Evolutionary conservation across 2,888 invertebrate species (phyloP).

Genomic region (Unio delphinus): DNA sequence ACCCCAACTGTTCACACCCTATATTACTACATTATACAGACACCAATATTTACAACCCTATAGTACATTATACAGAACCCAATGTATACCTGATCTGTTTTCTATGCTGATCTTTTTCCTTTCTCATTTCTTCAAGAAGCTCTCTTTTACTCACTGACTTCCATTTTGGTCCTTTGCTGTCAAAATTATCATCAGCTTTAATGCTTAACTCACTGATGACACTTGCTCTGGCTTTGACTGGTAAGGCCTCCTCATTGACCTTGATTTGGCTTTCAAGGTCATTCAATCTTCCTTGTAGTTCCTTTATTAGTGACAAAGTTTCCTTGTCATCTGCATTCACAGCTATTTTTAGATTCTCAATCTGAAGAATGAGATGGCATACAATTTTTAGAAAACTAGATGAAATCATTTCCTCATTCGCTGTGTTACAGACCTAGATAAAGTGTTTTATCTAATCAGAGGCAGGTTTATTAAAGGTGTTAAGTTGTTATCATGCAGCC

Average conservation of each 20-base stretch:
- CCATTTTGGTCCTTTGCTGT: slow-evolving; percentile 1
- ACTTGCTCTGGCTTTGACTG: not conserved
- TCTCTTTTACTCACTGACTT: slow-evolving; percentile 53
- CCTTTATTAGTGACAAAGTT: slow-evolving; percentile 49
- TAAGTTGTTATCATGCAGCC: too few species aligned
- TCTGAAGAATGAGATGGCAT: slow-evolving; percentile 19
- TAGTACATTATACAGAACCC: too few species aligned
- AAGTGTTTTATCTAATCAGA: too few species aligned
- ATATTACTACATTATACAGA: too few species aligned
- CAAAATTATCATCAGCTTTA: not conserved
- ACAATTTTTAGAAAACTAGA: not conserved
- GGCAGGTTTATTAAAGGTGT: too few species aligned
- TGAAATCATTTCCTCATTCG: too few species aligned
- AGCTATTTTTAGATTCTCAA: slow-evolving; percentile 36
- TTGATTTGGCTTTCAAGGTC: slow-evolving; percentile 44
- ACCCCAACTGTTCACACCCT: too few species aligned
- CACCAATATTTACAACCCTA: too few species aligned
- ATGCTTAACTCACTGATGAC: too few species aligned
- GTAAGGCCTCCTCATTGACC: slow-evolving; percentile 7
- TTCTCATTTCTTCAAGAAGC: slow-evolving; percentile 52
- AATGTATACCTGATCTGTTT: slow-evolving; percentile 49
- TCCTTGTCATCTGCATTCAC: slow-evolving; percentile 40
- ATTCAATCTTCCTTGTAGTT: slow-evolving; percentile 50
- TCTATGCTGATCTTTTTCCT: slow-evolving; percentile 57
- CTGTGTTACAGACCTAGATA: too few species aligned